These are phyloP conservation scores for Lepidocolaptes lacrymiger DNA, from an alignment of 2,797 vertebrate genomes.

Conservation along the genomic window DNA sequence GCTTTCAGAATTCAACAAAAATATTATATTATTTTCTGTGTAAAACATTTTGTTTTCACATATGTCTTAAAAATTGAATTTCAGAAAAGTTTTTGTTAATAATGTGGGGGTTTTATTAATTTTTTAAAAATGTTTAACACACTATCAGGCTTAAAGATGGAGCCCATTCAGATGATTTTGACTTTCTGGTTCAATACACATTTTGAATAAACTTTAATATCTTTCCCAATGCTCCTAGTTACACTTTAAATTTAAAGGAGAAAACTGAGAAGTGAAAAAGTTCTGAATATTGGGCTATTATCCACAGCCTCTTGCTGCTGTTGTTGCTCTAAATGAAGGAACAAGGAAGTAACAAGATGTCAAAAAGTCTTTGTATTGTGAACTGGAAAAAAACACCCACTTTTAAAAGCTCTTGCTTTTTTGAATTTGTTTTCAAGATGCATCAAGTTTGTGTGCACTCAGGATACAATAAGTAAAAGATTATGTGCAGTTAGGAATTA, in stretches of 20 bases:
- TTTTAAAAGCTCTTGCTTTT: neutral
- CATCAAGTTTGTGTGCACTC: neutral
- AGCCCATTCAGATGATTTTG: neutral
- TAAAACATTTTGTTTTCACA: neutral
- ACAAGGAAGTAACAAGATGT: neutral
- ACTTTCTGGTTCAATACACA: neutral
- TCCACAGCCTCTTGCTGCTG: neutral
- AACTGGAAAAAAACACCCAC: neutral
- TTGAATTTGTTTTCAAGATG: constrained; percentile 2
- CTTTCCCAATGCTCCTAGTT: neutral
- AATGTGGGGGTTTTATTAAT: neutral
- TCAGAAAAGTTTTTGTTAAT: neutral
- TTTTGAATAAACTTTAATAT: neutral
- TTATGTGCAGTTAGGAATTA: constrained; percentile 24
- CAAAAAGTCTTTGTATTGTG: neutral
- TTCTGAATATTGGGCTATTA: neutral
- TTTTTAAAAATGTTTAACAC: neutral
- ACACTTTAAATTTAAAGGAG: neutral
- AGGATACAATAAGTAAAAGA: neutral
- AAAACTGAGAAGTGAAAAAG: neutral
- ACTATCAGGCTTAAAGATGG: neutral
- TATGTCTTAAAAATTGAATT: neutral
- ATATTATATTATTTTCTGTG: neutral
- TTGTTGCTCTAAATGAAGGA: neutral
- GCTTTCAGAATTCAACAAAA: neutral